Conservation (phyloP, 2,888 invertebrate genomes). For the Suillia variegata region DNA sequence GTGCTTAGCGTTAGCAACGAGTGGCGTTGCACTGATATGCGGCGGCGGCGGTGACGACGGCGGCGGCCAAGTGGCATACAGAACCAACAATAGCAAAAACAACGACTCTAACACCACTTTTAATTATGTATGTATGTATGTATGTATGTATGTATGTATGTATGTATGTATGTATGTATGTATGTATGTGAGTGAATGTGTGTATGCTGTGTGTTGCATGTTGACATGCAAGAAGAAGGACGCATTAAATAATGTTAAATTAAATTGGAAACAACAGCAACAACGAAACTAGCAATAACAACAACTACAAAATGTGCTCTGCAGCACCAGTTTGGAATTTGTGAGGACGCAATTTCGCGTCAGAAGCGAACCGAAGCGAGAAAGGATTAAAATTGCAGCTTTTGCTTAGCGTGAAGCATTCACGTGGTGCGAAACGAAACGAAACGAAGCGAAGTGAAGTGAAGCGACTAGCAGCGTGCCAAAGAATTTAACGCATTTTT, state of each 20-base stretch:
- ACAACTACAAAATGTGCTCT: neutral
- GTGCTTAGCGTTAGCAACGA: too few relatives aligned
- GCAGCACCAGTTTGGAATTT: too few relatives aligned
- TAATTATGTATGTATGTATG: neutral
- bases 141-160: neutral
- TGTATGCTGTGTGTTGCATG: neutral
- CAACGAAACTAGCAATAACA: neutral
- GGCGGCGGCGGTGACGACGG: too few relatives aligned
- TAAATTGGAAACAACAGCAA: neutral
- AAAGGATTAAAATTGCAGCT: slow-evolving; percentile 1
- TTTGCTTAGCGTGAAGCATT: too few relatives aligned
- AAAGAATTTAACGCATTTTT: slow-evolving; percentile 45
- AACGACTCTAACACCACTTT: neutral
- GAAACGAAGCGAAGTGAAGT: too few relatives aligned
- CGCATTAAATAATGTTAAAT: neutral
- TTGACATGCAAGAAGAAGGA: neutral
- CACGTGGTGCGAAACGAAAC: too few relatives aligned
- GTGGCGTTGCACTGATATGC: too few relatives aligned
- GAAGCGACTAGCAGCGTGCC: too few relatives aligned
- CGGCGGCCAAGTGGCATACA: too few relatives aligned
- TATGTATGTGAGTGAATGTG: slow-evolving; percentile 11
- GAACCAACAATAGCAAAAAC: neutral
- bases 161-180: slow-evolving; percentile 10
- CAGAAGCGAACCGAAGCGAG: too few relatives aligned
- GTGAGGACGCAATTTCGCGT: too few relatives aligned